Base-by-base conservation (phyloP, 2,888 invertebrate genomes). In the Epiperipatus broadwayi region DNA sequence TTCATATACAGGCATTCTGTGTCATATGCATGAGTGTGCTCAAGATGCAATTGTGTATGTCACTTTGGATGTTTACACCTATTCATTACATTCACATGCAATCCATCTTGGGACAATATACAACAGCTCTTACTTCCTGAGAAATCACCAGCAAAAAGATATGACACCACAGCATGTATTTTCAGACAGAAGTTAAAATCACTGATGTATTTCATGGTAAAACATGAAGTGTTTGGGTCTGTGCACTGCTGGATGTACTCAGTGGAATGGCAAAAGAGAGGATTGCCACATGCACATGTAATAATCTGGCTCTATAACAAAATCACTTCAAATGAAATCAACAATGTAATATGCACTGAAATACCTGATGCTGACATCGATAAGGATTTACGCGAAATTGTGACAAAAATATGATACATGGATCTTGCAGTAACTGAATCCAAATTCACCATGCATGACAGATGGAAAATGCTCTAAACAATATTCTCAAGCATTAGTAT, bases 21-120 rank as follows among this genome's bases (percentile, higher is more conserved):
- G 51, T 15, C 35, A 38, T 21, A 45, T 49, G 45, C 28, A 37
- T 8, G 42, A 46, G 28, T 29, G 35, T 4, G 45, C 40, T 20
- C 43, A 49, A 37, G 50, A 53, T 43, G 50, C 50, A 3, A 49
- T 53, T 47, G 31, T 47, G 7, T 46, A 49, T 28, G 50, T 52
- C 5, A 48, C 35, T 25, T 42, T 16, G n/a, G n/a, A n/a, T n/a
- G n/a, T n/a, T n/a, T n/a, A n/a, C n/a, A n/a, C n/a, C n/a, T n/a
- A n/a, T 51, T 51, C 34, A 44, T 46, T 42, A 57, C 49, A 41
- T 46, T 45, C 53, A 61, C 48, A 39, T 60, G 37, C 47, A 54
- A 50, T 37, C 47, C 51, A 5, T 41, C 38, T 12, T 51, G 51
- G 51, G 22, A 12, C 14, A 51, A 52, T 37, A n/a, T n/a, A n/a